Evolutionary conservation across 2,888 invertebrate species (phyloP), one percentile per base, ranked within the genome.

Genomic region (Netelia fuscicornis): DNA sequence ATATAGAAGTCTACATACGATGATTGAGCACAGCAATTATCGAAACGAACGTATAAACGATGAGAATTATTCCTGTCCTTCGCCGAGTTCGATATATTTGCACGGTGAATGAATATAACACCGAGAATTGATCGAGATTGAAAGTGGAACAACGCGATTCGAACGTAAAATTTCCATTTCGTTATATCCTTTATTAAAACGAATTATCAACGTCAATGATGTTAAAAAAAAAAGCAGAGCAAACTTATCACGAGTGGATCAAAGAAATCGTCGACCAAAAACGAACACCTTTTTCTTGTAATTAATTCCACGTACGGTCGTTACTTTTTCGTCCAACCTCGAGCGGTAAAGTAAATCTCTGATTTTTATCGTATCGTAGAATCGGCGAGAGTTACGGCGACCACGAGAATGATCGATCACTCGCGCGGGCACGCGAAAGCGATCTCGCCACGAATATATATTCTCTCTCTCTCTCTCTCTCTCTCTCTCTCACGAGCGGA

Each of bases 391-490:
- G 30, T 30, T 30, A 30, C 30, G 30, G 5, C 30, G 30, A 30
- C 30, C 30, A 30, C 30, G 30, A 30, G 30, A 30, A 30, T 30
- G 30, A 30, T 30, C 30, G 30, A 30, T 48, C 48, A 10, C 48
- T 48, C 48, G 48, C 48, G 6, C 48, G 10, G 48, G 48, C 13
- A 79, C 20, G 71, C 9, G 37, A 79, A 52, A 48, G 42, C 79
- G n/a, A 71, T 79, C 52, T 42, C 64, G 54, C 30, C 58, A 64
- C 30, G 70, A 77, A 48, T 68, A 42, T 71, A 30, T 30, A 30
- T 30, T 30, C 30, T 79, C 37, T 64, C 71, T 79, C 56, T 17
- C 17, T 17, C 17, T 17, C 17, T 17, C 17, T 17, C 17, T 17
- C 17, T 17, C 17, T 17, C 17, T 17, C 17, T 17, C 17, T 17